Base-by-base conservation (phyloP, 2,888 invertebrate species). In the Microdon myrmicae region DNA sequence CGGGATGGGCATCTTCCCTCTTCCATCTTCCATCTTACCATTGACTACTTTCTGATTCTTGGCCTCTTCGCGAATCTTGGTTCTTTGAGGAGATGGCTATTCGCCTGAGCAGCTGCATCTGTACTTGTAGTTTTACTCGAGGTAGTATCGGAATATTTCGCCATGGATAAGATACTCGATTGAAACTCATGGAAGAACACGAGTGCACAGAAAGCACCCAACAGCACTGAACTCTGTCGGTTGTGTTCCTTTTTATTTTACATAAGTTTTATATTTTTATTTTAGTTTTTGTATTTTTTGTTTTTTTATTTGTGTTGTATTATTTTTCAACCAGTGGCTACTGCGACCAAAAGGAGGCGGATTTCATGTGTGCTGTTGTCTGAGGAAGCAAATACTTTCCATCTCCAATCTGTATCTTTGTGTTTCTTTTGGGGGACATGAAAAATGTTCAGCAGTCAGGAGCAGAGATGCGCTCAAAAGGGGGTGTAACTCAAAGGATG, bases 321-420 rank as follows among this genome's bases (percentile, higher is more conserved):
- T n/a, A n/a, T n/a, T n/a, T n/a, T n/a, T n/a, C n/a, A n/a, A n/a
- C n/a, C 64, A 64, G 64, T 64, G 64, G 64, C 64, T 64, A 58
- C 58, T 64, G 58, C 64, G 51, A 47, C 47, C 45, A 38, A 43
- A 64, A 64, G 45, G 64, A 64, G 64, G 64, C 64, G 64, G 56
- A 64, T 64, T 64, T 53, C 51, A 38, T 58, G 43, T 64, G 64
- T 47, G 64, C 64, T 58, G 64, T 58, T 53, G 64, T 64, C 64
- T 64, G 64, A 58, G 56, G 53, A 45, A 53, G 64, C 64, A 64
- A 58, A 56, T 58, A 64, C 58, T 64, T 64, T 64, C 58, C 58
- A 64, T 64, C 58, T 64, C 45, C 61, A 49, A 64, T 64, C 61
- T 51, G 61, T 34, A 28, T 64, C 56, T 58, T 64, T 64, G 56